Evolutionary conservation across 2,113 vertebrate genomes (phyloP).

Genomic region (Lontra canadensis): DNA sequence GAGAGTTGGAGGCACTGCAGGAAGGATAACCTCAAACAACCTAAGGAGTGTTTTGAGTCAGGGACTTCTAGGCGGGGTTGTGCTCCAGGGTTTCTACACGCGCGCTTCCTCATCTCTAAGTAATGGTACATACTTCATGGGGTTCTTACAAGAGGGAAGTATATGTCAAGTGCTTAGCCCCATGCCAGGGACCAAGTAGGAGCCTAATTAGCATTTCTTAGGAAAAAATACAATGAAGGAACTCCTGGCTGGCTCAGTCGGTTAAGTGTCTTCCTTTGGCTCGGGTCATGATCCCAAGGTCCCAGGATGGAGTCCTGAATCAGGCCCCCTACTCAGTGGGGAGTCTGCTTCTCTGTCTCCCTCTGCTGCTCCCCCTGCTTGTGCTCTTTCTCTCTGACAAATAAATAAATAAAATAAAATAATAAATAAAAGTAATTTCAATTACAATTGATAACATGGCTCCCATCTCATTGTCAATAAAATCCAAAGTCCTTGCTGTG

Average conservation of each 20-base stretch:
- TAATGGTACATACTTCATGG: accelerated
- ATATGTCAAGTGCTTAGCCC: not conserved
- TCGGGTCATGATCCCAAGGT: no score
- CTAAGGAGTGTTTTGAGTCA: not conserved
- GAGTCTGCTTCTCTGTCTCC: no score
- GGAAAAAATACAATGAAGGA: not conserved
- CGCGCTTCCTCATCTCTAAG: not conserved
- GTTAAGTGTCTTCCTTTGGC: no score
- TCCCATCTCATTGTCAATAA: not conserved
- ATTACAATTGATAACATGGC: not conserved
- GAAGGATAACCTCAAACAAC: not conserved
- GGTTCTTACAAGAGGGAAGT: not conserved
- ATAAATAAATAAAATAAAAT: no score
- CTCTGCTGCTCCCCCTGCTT: no score
- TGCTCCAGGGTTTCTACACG: no score
- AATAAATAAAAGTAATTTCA: no score
- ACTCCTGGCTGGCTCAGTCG: not conserved
- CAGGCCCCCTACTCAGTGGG: no score
- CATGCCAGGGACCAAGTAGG: no score
- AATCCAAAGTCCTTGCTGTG: not conserved
- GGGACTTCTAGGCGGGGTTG: not conserved
- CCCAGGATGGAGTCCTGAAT: no score
- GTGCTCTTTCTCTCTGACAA: no score
- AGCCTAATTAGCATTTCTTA: not conserved
- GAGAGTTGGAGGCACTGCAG: not conserved